Percentiles rank a stretch among this genome's conserved stretches.
phyloP scores from a whole-genome alignment of 2,888 invertebrate species.

The Opisthograptis luteolata region DNA sequence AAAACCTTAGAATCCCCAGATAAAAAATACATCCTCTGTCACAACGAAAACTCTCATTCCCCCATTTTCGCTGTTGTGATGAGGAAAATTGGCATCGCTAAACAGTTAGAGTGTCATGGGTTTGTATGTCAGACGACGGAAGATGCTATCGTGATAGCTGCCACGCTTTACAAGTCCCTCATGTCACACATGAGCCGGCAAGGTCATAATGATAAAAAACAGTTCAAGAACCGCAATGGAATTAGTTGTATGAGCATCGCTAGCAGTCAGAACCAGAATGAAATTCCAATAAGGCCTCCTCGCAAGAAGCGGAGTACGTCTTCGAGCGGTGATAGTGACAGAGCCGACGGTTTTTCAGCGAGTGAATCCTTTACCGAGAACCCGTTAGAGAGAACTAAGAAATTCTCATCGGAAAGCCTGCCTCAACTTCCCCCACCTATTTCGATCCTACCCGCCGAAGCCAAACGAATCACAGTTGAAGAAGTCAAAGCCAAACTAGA shows the following conservation, averaged over 20 bases:
- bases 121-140: slow-evolving; percentile 95
- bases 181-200: slow-evolving; percentile 91
- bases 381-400: slow-evolving; percentile 83
- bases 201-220: slow-evolving; percentile 80
- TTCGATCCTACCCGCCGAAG: slow-evolving; percentile 65
- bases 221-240: slow-evolving; percentile 88
- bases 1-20: slow-evolving; percentile 80
- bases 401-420: slow-evolving; percentile 81
- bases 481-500: slow-evolving; percentile 85
- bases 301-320: slow-evolving; percentile 89
- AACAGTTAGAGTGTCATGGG: slow-evolving; percentile 94
- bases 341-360: slow-evolving; percentile 79
- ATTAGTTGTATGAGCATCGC: slow-evolving; percentile 91
- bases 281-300: slow-evolving; percentile 88
- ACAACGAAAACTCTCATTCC: slow-evolving; percentile 88
- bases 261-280: slow-evolving; percentile 80
- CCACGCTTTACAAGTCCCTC: slow-evolving; percentile 94
- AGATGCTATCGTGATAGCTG: slow-evolving; percentile 96
- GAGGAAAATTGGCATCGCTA: slow-evolving; percentile 90
- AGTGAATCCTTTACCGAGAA: slow-evolving; percentile 77
- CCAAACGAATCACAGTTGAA: slow-evolving; percentile 76
- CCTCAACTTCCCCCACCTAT: slow-evolving; percentile 77
- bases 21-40: slow-evolving; percentile 82
- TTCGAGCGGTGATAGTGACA: slow-evolving; percentile 86
- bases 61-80: slow-evolving; percentile 96